Conservation (phyloP, 2,113 vertebrate species). For the Syngnathus scovelli region DNA sequence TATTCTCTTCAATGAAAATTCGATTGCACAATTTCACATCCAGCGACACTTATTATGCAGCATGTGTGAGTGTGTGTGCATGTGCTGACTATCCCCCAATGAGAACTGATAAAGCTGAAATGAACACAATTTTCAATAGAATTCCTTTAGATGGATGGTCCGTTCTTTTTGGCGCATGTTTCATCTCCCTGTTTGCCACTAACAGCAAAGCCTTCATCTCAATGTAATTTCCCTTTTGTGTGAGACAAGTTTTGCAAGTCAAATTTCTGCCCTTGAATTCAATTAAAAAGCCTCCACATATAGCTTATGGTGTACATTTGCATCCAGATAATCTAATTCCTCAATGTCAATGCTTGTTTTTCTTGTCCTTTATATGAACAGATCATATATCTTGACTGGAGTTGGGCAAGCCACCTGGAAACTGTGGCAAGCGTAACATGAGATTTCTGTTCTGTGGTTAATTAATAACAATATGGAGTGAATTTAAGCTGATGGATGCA, state of each 20-base stretch:
- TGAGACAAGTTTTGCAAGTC: constrained; percentile 65
- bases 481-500: no score
- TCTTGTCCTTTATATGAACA: constrained; percentile 46
- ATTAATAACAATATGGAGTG: neutral
- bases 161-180: constrained; percentile 51
- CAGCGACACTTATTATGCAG: constrained; percentile 21
- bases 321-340: constrained; percentile 56
- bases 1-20: constrained; percentile 41
- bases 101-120: constrained; percentile 40
- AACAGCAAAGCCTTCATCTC: constrained; percentile 47
- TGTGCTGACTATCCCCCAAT: constrained; percentile 50
- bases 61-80: neutral
- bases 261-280: constrained; percentile 65
- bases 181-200: constrained; percentile 61
- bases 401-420: neutral
- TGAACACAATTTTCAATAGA: constrained; percentile 46
- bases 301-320: constrained; percentile 35
- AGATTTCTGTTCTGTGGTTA: no score
- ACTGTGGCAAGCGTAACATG: neutral
- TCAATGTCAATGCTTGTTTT: constrained; percentile 50
- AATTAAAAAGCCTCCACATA: constrained; percentile 36
- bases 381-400: constrained; percentile 10
- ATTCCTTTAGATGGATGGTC: constrained; percentile 59
- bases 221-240: constrained; percentile 48
- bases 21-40: constrained; percentile 28